phyloP scores from a whole-genome alignment of 2,797 vertebrate species.

The Halcyon smyrnensis region DNA sequence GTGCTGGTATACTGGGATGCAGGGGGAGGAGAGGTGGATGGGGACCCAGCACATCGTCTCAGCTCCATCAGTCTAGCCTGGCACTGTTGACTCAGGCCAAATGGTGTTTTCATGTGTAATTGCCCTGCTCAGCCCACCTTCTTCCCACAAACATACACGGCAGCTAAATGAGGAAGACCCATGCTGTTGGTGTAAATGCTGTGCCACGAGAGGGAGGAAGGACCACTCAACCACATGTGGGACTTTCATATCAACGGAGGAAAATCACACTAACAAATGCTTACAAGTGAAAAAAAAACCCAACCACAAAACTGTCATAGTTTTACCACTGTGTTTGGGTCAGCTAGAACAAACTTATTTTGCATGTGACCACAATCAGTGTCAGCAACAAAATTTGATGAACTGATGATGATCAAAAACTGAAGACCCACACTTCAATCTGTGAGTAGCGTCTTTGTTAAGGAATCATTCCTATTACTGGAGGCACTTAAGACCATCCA shows the following conservation, averaged over 20 bases:
- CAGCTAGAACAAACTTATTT: background rate
- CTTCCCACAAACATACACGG: background rate
- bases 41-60: background rate
- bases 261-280: background rate
- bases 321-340: background rate
- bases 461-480: constrained; percentile 9
- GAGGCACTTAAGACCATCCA: constrained; percentile 32
- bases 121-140: background rate
- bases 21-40: background rate
- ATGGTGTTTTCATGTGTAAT: rapidly evolving
- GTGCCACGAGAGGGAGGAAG: background rate
- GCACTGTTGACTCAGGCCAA: rapidly evolving
- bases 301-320: background rate
- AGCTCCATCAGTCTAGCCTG: rapidly evolving
- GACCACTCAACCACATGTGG: rapidly evolving
- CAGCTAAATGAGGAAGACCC: background rate
- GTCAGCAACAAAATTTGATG: background rate
- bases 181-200: background rate
- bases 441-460: background rate
- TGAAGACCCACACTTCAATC: rapidly evolving
- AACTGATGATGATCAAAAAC: background rate
- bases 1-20: rapidly evolving
- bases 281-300: background rate
- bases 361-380: background rate
- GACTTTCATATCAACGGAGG: background rate